phyloP scores from a whole-genome alignment of 1,140 invertebrate genomes.

The Phymorhynchus buccinoides region DNA sequence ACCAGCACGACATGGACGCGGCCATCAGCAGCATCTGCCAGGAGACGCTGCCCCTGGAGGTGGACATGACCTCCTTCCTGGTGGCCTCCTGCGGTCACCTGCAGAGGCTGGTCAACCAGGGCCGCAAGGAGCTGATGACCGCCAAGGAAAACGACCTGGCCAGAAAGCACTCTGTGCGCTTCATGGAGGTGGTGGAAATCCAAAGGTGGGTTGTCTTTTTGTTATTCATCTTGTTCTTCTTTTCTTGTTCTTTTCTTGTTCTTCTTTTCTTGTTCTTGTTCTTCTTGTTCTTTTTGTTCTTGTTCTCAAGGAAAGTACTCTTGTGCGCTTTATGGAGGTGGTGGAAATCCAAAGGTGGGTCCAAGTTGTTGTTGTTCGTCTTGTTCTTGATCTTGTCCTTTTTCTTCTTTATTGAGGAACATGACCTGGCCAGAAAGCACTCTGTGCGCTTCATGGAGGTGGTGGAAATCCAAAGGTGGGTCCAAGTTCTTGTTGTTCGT shows the following conservation, averaged over 20 bases:
- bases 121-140: constrained; percentile 37
- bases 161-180: constrained; percentile 55
- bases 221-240: not conserved
- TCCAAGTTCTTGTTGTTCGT: no score
- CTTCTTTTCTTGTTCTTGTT: no score
- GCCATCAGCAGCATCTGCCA: constrained; percentile 83
- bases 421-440: no score
- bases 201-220: constrained; percentile 44
- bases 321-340: not conserved
- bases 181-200: constrained; percentile 57
- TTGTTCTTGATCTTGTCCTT: no score
- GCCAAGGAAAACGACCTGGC: constrained; percentile 38
- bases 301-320: no score
- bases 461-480: no score
- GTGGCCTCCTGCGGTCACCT: constrained; percentile 72
- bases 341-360: no score
- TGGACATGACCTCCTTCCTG: constrained; percentile 83
- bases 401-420: no score
- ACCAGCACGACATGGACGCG: constrained; percentile 80
- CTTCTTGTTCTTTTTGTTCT: no score
- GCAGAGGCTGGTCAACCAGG: constrained; percentile 54
- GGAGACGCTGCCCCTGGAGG: constrained; percentile 79
- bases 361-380: no score
- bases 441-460: no score
- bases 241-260: no score